Evolutionary conservation across 2,888 invertebrate species (phyloP).

Genomic region (Tridacna gigas): DNA sequence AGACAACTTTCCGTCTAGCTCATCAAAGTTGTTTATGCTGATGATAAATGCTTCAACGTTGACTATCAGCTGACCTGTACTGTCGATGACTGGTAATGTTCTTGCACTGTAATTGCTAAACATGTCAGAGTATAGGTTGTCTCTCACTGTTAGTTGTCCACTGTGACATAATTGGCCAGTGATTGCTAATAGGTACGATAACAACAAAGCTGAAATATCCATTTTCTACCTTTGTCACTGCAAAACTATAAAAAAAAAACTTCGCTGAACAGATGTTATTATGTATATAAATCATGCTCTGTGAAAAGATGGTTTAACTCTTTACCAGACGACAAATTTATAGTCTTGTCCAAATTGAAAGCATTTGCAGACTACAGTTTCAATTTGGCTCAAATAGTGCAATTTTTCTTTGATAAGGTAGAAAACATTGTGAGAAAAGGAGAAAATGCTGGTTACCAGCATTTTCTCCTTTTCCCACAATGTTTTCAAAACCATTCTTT

Average conservation of each 20-base stretch:
- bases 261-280: no score
- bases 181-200: no score
- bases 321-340: no score
- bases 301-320: no score
- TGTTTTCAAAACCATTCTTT: background rate
- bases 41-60: constrained; percentile 6
- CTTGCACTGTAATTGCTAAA: constrained; percentile 33
- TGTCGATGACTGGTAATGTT: constrained; percentile 20
- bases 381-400: no score
- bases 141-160: background rate
- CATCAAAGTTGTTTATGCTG: constrained; percentile 53
- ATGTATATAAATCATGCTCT: no score
- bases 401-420: no score
- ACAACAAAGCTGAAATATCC: no score
- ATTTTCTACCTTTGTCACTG: no score
- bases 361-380: no score
- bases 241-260: no score
- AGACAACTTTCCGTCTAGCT: constrained; percentile 40
- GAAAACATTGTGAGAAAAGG: background rate
- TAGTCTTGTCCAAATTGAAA: no score
- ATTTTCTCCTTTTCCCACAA: background rate
- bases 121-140: background rate
- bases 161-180: background rate
- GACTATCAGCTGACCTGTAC: constrained; percentile 1
- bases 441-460: background rate